Evolutionary conservation across 2,113 vertebrate species (phyloP).

Genomic region (Passerina amoena): DNA sequence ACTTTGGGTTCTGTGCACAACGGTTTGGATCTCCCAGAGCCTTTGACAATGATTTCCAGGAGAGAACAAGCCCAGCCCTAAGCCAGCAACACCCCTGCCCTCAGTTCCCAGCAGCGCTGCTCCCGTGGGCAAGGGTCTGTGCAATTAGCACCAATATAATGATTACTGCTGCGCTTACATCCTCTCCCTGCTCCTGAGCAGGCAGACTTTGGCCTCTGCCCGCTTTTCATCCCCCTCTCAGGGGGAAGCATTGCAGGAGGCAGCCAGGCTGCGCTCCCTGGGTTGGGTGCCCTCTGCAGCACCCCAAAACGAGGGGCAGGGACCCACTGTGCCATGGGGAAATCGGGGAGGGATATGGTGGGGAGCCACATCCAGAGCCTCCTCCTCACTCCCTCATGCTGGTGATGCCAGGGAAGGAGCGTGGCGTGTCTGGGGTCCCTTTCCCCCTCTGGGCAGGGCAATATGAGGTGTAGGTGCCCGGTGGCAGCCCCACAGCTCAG

Average conservation of each 20-base stretch:
- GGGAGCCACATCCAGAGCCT: background rate
- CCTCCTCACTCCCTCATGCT: fast-evolving
- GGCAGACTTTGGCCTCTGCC: slow-evolving; percentile 41
- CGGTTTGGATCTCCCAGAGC: background rate
- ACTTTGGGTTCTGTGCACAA: background rate
- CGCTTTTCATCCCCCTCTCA: background rate
- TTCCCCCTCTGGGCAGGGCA: fast-evolving
- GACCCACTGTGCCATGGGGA: fast-evolving
- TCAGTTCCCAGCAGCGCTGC: background rate
- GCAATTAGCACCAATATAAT: slow-evolving; percentile 21
- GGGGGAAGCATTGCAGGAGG: background rate
- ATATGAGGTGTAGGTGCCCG: fast-evolving
- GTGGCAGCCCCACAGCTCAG: background rate
- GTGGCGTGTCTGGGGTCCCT: fast-evolving
- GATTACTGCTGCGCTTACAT: background rate
- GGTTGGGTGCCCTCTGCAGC: fast-evolving
- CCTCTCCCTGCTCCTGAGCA: fast-evolving
- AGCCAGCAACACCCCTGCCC: background rate
- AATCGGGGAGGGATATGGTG: fast-evolving
- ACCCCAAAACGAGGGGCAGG: fast-evolving
- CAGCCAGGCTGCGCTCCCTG: background rate
- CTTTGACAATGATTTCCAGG: background rate
- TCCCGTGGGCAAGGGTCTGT: slow-evolving; percentile 31
- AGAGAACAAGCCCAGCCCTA: background rate
- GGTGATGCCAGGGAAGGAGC: background rate